Evolutionary conservation across 2,888 invertebrate genomes (phyloP).

Genomic region (Punctoribates punctum): DNA sequence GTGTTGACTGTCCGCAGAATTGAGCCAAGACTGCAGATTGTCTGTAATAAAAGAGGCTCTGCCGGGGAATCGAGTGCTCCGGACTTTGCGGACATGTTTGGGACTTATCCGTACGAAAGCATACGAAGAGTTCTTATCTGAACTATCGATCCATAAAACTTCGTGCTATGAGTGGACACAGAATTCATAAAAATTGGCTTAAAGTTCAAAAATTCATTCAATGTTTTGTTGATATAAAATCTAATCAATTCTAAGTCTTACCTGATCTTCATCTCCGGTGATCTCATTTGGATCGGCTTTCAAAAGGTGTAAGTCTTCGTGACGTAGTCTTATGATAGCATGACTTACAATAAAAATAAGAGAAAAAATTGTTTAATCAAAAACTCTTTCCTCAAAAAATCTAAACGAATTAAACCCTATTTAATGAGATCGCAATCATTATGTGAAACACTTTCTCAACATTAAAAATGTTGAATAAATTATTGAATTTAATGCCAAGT

Average conservation of each 20-base stretch:
- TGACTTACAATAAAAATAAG: neutral
- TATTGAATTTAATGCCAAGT: too few species aligned
- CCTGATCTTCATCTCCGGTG: constrained; percentile 5
- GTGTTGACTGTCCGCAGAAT: neutral
- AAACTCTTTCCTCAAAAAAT: constrained; percentile 5
- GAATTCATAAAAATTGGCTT: neutral
- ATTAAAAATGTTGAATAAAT: too few species aligned
- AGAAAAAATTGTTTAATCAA: neutral
- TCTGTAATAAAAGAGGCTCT: constrained; percentile 38
- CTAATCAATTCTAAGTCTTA: neutral
- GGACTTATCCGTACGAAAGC: constrained; percentile 40
- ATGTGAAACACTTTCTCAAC: neutral
- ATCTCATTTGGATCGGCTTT: constrained; percentile 20
- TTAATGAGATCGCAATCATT: too few species aligned
- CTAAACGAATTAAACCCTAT: too few species aligned
- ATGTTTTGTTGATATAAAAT: neutral
- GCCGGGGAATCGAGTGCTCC: neutral
- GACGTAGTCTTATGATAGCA: constrained; percentile 25
- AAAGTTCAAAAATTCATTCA: neutral
- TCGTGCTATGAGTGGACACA: constrained; percentile 22
- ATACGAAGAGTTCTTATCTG: constrained; percentile 18
- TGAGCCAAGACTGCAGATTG: constrained; percentile 44
- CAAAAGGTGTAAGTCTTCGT: constrained; percentile 30
- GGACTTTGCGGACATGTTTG: neutral
- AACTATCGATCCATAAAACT: constrained; percentile 38